Base-by-base conservation (phyloP, 2,888 invertebrate species). In the Zaprionus bogoriensis region DNA sequence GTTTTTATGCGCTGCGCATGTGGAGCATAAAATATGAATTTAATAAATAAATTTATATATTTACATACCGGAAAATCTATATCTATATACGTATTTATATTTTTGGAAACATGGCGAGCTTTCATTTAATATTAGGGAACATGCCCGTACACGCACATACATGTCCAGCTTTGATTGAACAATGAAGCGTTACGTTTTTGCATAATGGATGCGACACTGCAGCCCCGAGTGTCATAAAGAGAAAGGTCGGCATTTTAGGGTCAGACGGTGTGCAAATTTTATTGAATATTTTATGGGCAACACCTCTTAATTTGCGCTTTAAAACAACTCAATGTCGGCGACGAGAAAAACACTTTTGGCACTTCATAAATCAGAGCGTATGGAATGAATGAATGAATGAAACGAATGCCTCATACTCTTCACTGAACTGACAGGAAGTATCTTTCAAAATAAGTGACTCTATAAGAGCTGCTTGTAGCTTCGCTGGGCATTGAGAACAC, bases 271-370 rank as follows among this genome's bases (percentile, higher is more conserved):
- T 10, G 62, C 38, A 63, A 64, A 53, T 57, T 69, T 59, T 57
- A 60, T 78, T 70, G 50, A 84, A 75, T 75, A 67, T 82, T 84
- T 75, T 27, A 78, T 78, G 57, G 47, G 63, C 64, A 73, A 65
- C 48, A 60, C 67, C 70, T 66, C 46, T 67, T 70, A 70, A 75
- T 78, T 81, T 62, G 61, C 47, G 61, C 57, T 63, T 73, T 61
- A 66, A 72, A 64, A 38, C 59, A 45, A 28, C 12, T 23, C 19
- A 32, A 32, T n/a, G 10, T 17, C 6, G 12, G 5, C 9, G 38
- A 3, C 9, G n/a, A 19, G 5, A 3, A 4, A 19, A 23, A 12
- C 14, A 22, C 9, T 64, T 65, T 68, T 54, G 52, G 36, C 44
- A 55, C 48, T 54, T 22, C 64, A 74, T 74, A 73, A 82, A 71